A percentile compares a stretch with the other conserved stretches of the same genome.
These are phyloP conservation scores for Rhynchonycteris naso DNA, from an alignment of 2,797 vertebrate species.

Conservation along the genomic window DNA sequence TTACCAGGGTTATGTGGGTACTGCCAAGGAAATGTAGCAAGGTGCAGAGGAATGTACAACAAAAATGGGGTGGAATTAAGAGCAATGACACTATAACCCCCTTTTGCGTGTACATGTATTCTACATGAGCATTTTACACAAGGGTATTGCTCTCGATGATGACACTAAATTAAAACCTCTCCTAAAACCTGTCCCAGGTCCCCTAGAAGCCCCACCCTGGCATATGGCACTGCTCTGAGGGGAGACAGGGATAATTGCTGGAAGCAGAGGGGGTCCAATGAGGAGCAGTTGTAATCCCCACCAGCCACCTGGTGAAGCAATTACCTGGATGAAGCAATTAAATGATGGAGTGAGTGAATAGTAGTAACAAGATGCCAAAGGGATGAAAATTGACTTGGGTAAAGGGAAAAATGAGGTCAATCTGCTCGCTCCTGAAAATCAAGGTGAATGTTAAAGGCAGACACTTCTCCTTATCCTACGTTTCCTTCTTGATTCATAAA, in stretches of 20 bases:
- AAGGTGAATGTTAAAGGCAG: not conserved
- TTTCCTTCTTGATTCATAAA: not conserved
- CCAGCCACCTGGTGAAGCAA: slow-evolving; percentile 57
- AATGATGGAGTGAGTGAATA: not conserved
- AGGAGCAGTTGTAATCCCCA: slow-evolving; percentile 43
- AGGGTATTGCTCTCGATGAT: not conserved
- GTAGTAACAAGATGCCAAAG: slow-evolving; percentile 47
- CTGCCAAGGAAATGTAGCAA: not conserved
- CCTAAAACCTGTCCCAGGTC: not conserved
- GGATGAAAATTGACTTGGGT: not conserved
- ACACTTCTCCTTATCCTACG: not conserved
- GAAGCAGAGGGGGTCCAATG: slow-evolving; percentile 50
- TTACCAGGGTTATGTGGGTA: not conserved
- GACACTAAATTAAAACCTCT: slow-evolving; percentile 13
- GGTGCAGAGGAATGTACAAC: not conserved
- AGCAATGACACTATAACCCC: not conserved
- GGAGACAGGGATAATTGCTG: slow-evolving; percentile 20
- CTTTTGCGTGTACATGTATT: not conserved
- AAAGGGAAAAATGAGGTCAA: slow-evolving; percentile 47
- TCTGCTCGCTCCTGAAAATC: not conserved
- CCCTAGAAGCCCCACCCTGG: not conserved
- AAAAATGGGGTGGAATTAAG: not conserved
- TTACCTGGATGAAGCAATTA: slow-evolving; percentile 58
- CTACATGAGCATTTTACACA: not conserved
- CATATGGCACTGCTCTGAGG: slow-evolving; percentile 40